Evolutionary conservation across 2,888 invertebrate genomes (phyloP).

Genomic region (Teleiodes luculella): DNA sequence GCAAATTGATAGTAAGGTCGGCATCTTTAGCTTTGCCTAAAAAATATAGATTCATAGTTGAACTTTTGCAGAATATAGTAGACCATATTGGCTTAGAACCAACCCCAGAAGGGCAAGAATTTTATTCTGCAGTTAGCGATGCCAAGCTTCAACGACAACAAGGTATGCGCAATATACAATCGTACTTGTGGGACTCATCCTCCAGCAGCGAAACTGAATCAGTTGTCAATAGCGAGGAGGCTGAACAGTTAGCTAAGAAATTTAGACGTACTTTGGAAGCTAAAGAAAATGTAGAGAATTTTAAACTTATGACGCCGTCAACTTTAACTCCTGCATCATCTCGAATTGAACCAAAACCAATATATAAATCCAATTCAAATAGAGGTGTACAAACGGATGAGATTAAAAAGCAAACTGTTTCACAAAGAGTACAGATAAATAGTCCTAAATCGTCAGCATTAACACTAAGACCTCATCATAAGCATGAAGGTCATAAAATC

Average conservation of each 20-base stretch:
- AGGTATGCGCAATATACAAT: background rate
- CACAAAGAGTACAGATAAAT: conserved; percentile 1
- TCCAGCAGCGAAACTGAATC: background rate
- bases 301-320: background rate
- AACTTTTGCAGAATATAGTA: conserved; percentile 42
- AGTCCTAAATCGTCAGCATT: background rate
- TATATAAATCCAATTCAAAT: conserved; percentile 37
- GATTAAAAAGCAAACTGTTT: background rate
- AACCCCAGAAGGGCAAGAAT: background rate
- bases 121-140: background rate
- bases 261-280: background rate
- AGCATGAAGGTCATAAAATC: too few species aligned
- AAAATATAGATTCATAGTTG: conserved; percentile 44
- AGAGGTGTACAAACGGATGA: conserved; percentile 18
- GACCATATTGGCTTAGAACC: conserved; percentile 19
- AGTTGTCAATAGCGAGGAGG: background rate
- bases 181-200: background rate
- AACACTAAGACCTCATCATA: too few species aligned
- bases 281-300: background rate
- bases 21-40: conserved; percentile 21
- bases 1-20: conserved; percentile 29
- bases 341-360: background rate
- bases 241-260: background rate
- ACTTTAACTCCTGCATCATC: background rate
- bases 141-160: background rate